Base-by-base conservation (phyloP, 2,113 vertebrate species). In the Syngnathus typhle region DNA sequence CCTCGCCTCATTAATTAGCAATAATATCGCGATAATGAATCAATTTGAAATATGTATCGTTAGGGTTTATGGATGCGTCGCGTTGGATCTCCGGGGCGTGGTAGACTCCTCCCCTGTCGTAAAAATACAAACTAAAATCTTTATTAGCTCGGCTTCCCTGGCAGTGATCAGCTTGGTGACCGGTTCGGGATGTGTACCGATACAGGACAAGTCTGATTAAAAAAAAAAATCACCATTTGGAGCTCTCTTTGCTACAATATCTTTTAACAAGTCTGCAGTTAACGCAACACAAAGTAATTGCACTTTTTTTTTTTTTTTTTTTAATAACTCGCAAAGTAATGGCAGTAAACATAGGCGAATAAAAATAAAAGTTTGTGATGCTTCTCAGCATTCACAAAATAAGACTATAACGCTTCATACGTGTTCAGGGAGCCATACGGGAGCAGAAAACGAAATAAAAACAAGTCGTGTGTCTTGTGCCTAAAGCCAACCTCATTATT, bases 1-100 rank as follows among this genome's bases (percentile, higher is more conserved):
- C 43, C 73, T 70, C 1, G 32, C 72, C 71, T 62, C 75, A 78
- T 67, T 77, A 71, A 72, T 73, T 66, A 64, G 67, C 63, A 8
- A 51, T 64, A 47, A 68, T 71, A 60, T 64, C 61, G 67, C 63
- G 9, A 51, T 64, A 47, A 68, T 71, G 63, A 66, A 59, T 77
- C 68, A 60, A 75, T 73, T 64, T 16, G 4, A 68, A 68, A 55
- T 21, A 39, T 69, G 4, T 60, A 37, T 43, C 55, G 71, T 63
- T 70, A 12, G 39, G 56, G 21, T 38, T 12, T 39, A 18, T 5
- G 19, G 19, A 51, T 23, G 36, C 47, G 16, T 19, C 6, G n/a
- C 11, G 8, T 19, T 32, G 5, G 49, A 21, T 37, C 13, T 32
- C 7, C 19, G 41, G 23, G 37, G 18, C 19, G 32, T 58, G 55